A percentile compares a stretch with the other conserved stretches of the same genome.
Conservation (phyloP, 2,797 vertebrate species). For the Echiichthys vipera region DNA sequence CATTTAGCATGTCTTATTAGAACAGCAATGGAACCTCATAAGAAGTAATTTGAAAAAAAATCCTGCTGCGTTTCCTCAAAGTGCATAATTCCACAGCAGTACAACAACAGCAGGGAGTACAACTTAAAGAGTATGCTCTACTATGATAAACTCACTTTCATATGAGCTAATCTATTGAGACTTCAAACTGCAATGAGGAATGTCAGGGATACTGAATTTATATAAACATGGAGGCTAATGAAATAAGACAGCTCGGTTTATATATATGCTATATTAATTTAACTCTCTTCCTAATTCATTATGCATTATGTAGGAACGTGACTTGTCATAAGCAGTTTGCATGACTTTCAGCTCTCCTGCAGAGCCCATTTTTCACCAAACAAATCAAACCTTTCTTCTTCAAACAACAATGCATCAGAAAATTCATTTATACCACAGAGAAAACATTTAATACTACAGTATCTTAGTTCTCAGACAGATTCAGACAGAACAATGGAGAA, state of each 20-base stretch:
- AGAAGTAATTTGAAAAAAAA: slow-evolving; percentile 31
- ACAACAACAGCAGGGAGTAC: not conserved
- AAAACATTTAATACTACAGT: not conserved
- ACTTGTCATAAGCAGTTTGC: slow-evolving; percentile 35
- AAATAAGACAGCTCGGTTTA: slow-evolving; percentile 32
- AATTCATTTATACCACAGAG: slow-evolving; percentile 14
- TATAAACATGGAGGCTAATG: slow-evolving; percentile 50
- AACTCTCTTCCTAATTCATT: slow-evolving; percentile 50
- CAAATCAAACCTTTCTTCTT: slow-evolving; percentile 17
- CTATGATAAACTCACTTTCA: slow-evolving; percentile 35
- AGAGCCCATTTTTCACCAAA: not conserved
- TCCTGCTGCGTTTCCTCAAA: slow-evolving; percentile 42
- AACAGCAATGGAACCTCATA: slow-evolving; percentile 4
- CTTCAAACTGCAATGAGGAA: slow-evolving; percentile 32
- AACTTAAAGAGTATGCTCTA: slow-evolving; percentile 14
- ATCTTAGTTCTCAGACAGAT: not conserved
- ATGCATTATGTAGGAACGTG: slow-evolving; percentile 43
- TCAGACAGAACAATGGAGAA: slow-evolving; percentile 4
- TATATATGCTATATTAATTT: slow-evolving; percentile 46
- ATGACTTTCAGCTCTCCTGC: slow-evolving; percentile 35
- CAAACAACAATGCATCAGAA: not conserved
- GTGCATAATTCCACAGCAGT: slow-evolving; percentile 11
- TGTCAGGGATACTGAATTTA: slow-evolving; percentile 33
- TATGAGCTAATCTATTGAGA: slow-evolving; percentile 50
- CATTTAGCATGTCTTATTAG: slow-evolving; percentile 31